phyloP scores from a whole-genome alignment of 37 sponge, comb jelly and placozoan species.

The Mnemiopsis leidyi region DNA sequence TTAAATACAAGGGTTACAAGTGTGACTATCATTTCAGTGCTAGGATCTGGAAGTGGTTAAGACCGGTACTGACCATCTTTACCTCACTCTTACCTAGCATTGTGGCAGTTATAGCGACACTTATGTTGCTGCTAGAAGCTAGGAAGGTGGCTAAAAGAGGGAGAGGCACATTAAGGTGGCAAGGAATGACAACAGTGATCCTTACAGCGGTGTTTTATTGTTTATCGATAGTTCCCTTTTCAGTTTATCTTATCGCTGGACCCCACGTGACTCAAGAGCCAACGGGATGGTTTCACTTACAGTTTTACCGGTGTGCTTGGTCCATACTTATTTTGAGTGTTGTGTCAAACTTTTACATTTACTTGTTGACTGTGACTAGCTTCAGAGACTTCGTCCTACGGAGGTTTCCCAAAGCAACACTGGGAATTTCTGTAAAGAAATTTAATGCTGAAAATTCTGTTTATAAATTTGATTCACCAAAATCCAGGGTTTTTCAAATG shows the following conservation, averaged over 20 bases:
- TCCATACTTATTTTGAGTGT: neutral
- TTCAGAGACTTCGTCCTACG: neutral
- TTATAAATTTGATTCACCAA: no score
- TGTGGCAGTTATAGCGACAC: neutral
- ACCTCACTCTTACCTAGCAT: neutral
- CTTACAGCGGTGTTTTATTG: neutral
- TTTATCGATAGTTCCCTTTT: neutral
- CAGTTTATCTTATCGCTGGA: neutral
- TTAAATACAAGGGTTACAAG: neutral
- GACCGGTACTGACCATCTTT: neutral
- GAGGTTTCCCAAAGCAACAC: no score
- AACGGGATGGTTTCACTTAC: neutral
- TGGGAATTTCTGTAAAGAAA: no score
- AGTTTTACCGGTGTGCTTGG: neutral
- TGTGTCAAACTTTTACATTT: neutral
- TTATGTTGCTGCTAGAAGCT: neutral
- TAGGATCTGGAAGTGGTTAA: constrained; percentile 8
- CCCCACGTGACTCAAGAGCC: neutral
- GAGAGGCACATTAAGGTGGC: neutral
- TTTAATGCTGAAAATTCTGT: no score
- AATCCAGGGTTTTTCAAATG: no score
- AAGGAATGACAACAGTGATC: neutral
- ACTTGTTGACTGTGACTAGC: neutral
- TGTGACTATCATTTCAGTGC: neutral
- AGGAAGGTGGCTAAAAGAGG: neutral